phyloP scores from a whole-genome alignment of 2,888 invertebrate species.

The Monopis laevigella region DNA sequence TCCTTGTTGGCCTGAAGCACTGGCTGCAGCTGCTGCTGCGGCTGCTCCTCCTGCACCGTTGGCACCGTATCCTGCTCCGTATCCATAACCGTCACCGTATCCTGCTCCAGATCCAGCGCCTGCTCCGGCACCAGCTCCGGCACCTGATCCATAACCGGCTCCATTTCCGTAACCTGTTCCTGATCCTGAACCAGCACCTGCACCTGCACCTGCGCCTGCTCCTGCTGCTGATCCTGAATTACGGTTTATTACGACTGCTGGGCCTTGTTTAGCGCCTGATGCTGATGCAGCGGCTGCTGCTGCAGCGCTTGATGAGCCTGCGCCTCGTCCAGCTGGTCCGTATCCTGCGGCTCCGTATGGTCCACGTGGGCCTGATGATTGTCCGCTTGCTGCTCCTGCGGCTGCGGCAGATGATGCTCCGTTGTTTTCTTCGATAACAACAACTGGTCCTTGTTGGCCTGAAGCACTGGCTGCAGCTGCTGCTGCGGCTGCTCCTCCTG shows the following conservation, averaged over 20 bases:
- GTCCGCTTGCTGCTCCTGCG: slow-evolving; percentile 11
- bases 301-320: slow-evolving; percentile 9
- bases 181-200: slow-evolving; percentile 11
- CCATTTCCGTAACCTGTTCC: slow-evolving; percentile 1
- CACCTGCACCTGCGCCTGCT: slow-evolving; percentile 1
- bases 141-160: background rate
- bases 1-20: background rate
- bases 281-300: slow-evolving; percentile 8
- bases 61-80: background rate
- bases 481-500: slow-evolving; percentile 10
- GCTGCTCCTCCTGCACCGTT: background rate
- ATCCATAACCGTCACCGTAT: background rate
- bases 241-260: no score
- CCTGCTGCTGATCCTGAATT: no score
- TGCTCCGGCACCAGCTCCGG: slow-evolving; percentile 2
- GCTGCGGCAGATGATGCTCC: no score
- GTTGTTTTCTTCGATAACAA: background rate
- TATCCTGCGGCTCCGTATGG: slow-evolving; percentile 15
- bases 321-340: background rate
- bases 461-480: no score
- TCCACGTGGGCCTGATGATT: slow-evolving; percentile 14
- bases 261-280: no score
- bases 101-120: slow-evolving; percentile 5
- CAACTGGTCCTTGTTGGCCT: slow-evolving; percentile 1
- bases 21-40: slow-evolving; percentile 1